Conservation (phyloP, 1,140 invertebrate species). For the Bombus terrestris region DNA sequence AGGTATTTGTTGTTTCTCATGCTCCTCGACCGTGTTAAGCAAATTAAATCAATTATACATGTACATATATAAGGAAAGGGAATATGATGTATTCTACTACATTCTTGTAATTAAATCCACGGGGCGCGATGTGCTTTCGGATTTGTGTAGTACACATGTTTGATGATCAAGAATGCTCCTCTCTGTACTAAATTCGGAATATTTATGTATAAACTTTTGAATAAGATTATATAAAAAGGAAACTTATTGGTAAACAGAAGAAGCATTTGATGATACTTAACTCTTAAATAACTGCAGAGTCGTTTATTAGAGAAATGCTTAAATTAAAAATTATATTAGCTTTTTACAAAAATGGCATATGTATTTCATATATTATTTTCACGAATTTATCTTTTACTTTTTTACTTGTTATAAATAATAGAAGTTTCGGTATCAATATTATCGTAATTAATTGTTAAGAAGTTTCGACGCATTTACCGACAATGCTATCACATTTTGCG, state of each 20-base stretch:
- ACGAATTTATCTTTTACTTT: not conserved
- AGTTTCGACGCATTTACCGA: not conserved
- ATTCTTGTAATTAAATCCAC: slow-evolving; percentile 33
- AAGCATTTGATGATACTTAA: not conserved
- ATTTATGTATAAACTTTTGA: slow-evolving; percentile 18
- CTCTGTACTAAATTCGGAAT: slow-evolving; percentile 2
- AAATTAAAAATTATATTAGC: not conserved
- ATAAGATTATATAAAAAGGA: not conserved
- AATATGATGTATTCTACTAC: not conserved
- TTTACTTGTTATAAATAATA: not conserved
- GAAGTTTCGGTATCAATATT: not conserved
- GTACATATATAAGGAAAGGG: slow-evolving; percentile 48
- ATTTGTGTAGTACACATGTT: slow-evolving; percentile 22
- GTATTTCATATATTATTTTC: not conserved
- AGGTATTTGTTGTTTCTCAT: slow-evolving; percentile 45
- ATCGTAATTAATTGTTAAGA: not conserved
- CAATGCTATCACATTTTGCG: not conserved
- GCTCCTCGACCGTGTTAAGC: slow-evolving; percentile 41
- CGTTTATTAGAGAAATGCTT: not conserved
- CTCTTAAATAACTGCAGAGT: not conserved
- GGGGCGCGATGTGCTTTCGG: slow-evolving; percentile 52
- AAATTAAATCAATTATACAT: slow-evolving; percentile 37
- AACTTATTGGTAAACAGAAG: not conserved
- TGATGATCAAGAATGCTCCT: not conserved
- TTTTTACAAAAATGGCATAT: not conserved